These are phyloP conservation scores for Zaprionus kolodkinae DNA, from an alignment of 1,140 invertebrate genomes.

Conservation along the genomic window DNA sequence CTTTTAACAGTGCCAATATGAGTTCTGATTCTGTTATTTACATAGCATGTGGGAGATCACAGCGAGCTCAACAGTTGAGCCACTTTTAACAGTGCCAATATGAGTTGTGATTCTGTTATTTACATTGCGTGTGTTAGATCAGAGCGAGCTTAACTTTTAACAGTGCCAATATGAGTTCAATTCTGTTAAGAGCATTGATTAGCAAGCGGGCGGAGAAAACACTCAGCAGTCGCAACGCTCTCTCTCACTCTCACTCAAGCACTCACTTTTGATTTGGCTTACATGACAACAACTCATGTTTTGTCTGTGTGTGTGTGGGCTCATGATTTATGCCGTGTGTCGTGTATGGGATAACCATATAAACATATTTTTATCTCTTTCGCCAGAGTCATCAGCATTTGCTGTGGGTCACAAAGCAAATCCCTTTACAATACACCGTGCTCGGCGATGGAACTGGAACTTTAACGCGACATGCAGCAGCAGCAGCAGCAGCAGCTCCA, in stretches of 20 bases:
- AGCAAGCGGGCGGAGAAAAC: not conserved
- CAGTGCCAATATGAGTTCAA: not conserved
- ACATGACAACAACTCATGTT: not conserved
- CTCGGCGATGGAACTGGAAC: slow-evolving; percentile 14
- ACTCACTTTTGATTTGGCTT: slow-evolving; percentile 13
- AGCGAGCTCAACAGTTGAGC: too few species aligned
- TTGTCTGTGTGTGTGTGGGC: slow-evolving; percentile 8
- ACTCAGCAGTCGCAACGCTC: not conserved
- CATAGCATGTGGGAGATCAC: too few species aligned
- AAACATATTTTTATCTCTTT: slow-evolving; percentile 68
- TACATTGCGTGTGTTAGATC: too few species aligned
- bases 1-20: not conserved
- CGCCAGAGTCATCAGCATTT: slow-evolving; percentile 54
- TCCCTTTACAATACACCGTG: slow-evolving; percentile 64
- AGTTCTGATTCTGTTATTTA: not conserved
- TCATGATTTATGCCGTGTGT: slow-evolving; percentile 65
- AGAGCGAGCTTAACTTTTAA: not conserved
- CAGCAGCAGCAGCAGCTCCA: not conserved
- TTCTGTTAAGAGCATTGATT: not conserved
- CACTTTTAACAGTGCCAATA: not conserved
- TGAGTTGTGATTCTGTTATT: not conserved
- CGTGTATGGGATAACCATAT: slow-evolving; percentile 47
- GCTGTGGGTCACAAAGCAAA: slow-evolving; percentile 62
- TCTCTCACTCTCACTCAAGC: not conserved
- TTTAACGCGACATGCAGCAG: slow-evolving; percentile 15